A percentile compares a stretch with the other conserved stretches of the same genome.
Conservation (phyloP, 2,113 vertebrate genomes). For the Galemys pyrenaicus region DNA sequence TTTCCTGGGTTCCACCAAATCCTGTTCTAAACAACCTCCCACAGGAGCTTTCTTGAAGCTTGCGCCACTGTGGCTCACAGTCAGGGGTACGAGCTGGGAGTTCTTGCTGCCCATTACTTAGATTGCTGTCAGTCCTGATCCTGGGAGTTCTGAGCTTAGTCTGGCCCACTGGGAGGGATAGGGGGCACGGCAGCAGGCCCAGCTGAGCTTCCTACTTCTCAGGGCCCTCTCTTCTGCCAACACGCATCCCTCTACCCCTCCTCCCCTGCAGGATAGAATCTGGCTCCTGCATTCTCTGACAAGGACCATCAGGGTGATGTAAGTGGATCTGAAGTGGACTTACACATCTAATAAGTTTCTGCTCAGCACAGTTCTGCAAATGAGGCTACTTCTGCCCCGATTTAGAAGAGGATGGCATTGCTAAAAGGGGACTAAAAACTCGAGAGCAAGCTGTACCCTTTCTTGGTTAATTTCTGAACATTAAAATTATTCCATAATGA, state of each 20-base stretch:
- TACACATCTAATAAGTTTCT: neutral
- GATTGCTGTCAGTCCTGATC: neutral
- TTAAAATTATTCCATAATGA: constrained; percentile 55
- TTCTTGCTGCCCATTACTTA: neutral
- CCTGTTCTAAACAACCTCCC: neutral
- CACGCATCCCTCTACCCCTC: too few relatives aligned
- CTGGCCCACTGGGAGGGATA: neutral
- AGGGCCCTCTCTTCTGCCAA: neutral
- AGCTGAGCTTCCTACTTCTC: neutral
- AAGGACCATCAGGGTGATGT: constrained; percentile 23
- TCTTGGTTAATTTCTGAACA: constrained; percentile 50
- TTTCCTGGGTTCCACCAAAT: neutral
- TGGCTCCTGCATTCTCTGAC: constrained; percentile 8
- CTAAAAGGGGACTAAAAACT: constrained; percentile 32
- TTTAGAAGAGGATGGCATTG: constrained; percentile 53
- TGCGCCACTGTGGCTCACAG: neutral
- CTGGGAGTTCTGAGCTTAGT: neutral
- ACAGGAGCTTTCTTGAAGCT: neutral
- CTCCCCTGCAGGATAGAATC: neutral
- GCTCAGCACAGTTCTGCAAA: constrained; percentile 60
- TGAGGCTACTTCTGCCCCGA: constrained; percentile 27
- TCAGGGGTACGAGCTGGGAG: neutral
- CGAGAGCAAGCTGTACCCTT: constrained; percentile 55
- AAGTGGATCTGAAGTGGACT: constrained; percentile 60
- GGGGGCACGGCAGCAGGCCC: fast-evolving